phyloP scores from a whole-genome alignment of 2,888 invertebrate species.

The Alentia gelatinosa region DNA sequence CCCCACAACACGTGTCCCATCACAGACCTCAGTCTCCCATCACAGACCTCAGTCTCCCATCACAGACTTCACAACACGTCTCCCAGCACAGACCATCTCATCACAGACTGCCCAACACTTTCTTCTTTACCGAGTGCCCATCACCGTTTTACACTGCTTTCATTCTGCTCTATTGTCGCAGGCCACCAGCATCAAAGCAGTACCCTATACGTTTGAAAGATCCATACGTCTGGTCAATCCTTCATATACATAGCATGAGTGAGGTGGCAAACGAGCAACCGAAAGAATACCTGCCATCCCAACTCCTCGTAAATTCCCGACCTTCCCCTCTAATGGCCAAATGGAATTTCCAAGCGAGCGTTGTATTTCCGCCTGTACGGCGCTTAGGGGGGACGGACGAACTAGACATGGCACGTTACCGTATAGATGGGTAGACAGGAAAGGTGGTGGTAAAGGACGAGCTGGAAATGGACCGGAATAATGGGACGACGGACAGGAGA shows the following conservation, averaged over 20 bases:
- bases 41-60: neutral
- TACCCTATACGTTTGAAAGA: neutral
- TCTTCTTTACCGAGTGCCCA: too few species aligned
- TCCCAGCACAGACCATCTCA: too few species aligned
- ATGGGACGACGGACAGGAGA: neutral
- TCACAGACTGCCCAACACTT: too few species aligned
- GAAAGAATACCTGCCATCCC: constrained; percentile 16
- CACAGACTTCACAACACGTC: too few species aligned
- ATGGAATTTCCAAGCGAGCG: constrained; percentile 8
- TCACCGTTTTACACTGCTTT: too few species aligned
- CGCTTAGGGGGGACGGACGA: neutral
- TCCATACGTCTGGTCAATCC: neutral
- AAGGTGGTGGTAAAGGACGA: neutral
- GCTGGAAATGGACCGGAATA: neutral
- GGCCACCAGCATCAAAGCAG: neutral
- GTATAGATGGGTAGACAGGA: neutral
- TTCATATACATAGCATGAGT: neutral
- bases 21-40: neutral
- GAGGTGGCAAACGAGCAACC: neutral
- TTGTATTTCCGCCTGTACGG: neutral
- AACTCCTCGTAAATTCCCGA: neutral
- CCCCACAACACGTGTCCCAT: neutral
- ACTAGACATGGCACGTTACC: neutral
- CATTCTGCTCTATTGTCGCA: neutral
- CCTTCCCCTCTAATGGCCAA: constrained; percentile 41